Base-by-base conservation (phyloP, 2,888 invertebrate species). In the Acleris literana region DNA sequence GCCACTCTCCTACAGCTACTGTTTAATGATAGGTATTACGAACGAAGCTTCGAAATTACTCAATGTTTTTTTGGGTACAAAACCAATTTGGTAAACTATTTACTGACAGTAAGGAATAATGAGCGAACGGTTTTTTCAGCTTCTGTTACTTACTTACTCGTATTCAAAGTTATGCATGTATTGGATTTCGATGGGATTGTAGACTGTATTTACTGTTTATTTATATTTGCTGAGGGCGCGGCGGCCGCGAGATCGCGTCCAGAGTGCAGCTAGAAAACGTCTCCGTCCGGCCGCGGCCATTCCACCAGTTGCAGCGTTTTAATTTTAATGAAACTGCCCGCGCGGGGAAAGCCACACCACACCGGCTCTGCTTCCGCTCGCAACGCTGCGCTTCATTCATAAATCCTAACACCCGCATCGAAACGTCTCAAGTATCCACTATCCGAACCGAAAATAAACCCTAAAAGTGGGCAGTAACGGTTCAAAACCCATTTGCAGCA, bases 291-390 rank as follows among this genome's bases (percentile, higher is more conserved):
- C 57, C 56, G 52, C 57, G 90, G 91, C 78, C 89, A 90, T 90
- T 90, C 90, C 84, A 85, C 84, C 82, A 85, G 85, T 88, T 84
- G 88, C 85, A 78, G 85, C 79, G 84, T 90, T 92, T 92, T 92
- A 92, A 92, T 92, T 92, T 92, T 92, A 92, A 92, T 92, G 92
- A 91, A 92, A 91, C 91, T 86, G 85, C 81, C 84, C 85, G 87
- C 82, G 83, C 92, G 92, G 91, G 39, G 91, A 88, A 92, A 92
- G 92, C 91, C 91, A 86, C 88, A 87, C 88, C 87, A 88, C 88
- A 86, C 89, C 88, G 87, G 88, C 85, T 83, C 81, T 72, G 85
- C 90, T 92, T 92, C 92, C 92, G 92, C 88, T 90, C 88, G 85
- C 90, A 86, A 86, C 86, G 90, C 85, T 86, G 90, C 86, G 88